Conservation (phyloP, 2,113 vertebrate genomes). For the Phrynosoma platyrhinos region DNA sequence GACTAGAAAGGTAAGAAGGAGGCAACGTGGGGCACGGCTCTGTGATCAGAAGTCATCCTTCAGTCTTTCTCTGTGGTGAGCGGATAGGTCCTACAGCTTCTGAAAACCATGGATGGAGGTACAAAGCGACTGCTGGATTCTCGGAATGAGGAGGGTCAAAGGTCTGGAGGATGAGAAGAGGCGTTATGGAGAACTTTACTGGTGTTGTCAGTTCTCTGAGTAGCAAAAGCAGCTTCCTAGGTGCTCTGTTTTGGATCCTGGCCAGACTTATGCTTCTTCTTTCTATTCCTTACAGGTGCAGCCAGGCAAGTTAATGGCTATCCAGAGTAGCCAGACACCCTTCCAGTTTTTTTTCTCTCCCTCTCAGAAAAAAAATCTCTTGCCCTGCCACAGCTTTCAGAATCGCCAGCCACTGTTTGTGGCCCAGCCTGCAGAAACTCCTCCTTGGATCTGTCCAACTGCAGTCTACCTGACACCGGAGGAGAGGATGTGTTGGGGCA, state of each 20-base stretch:
- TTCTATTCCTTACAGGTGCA: background rate
- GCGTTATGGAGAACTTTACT: too few relatives aligned
- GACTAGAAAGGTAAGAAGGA: background rate
- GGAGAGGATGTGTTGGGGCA: conserved; percentile 10
- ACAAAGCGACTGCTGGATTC: background rate
- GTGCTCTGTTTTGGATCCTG: background rate
- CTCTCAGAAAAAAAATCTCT: background rate
- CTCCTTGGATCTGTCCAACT: background rate
- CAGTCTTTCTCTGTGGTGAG: background rate
- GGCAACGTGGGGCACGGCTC: too few relatives aligned
- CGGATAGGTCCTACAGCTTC: background rate
- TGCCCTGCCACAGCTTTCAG: background rate
- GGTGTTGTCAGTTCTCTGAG: background rate
- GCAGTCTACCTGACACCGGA: conserved; percentile 47
- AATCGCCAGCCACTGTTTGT: too few relatives aligned
- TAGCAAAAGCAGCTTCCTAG: background rate
- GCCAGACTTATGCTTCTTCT: background rate
- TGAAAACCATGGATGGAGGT: background rate
- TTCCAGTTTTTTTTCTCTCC: too few relatives aligned
- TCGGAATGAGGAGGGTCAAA: background rate
- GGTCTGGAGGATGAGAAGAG: background rate
- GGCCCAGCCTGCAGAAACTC: background rate
- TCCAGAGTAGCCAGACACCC: background rate
- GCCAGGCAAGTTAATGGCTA: background rate
- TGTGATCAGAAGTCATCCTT: background rate